Conservation (phyloP, 2,797 vertebrate genomes). For the Hirundo rustica region DNA sequence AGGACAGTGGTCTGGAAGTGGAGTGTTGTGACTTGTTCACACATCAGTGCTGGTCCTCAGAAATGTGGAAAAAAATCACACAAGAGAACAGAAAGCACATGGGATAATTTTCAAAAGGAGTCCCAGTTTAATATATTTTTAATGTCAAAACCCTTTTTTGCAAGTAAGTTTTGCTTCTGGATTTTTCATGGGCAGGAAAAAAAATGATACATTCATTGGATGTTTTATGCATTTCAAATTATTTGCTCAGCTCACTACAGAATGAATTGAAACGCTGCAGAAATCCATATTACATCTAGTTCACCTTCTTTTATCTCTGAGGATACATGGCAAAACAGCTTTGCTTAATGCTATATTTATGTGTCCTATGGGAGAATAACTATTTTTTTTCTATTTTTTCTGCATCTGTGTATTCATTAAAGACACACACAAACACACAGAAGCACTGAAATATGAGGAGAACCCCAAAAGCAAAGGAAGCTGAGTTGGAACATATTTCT, state of each 20-base stretch:
- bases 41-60: neutral
- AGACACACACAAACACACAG: constrained; percentile 43
- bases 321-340: constrained; percentile 63
- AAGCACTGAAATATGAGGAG: constrained; percentile 68
- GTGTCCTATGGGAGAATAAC: constrained; percentile 67
- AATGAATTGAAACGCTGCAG: constrained; percentile 37
- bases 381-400: constrained; percentile 54
- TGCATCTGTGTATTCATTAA: constrained; percentile 74
- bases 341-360: constrained; percentile 73
- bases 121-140: constrained; percentile 30
- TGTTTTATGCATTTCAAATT: constrained; percentile 54
- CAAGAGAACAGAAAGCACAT: neutral
- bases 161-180: constrained; percentile 36
- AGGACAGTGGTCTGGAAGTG: neutral
- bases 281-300: constrained; percentile 60
- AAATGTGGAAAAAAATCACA: neutral
- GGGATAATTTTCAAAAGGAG: neutral
- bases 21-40: neutral
- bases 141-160: constrained; percentile 8
- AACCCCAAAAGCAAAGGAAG: constrained; percentile 74
- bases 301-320: constrained; percentile 67
- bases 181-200: constrained; percentile 40
- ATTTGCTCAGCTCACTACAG: constrained; percentile 27
- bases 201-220: neutral
- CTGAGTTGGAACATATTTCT: constrained; percentile 68